These are phyloP conservation scores for Lamellibrachia columna DNA, from an alignment of 2,888 invertebrate genomes.

Conservation along the genomic window DNA sequence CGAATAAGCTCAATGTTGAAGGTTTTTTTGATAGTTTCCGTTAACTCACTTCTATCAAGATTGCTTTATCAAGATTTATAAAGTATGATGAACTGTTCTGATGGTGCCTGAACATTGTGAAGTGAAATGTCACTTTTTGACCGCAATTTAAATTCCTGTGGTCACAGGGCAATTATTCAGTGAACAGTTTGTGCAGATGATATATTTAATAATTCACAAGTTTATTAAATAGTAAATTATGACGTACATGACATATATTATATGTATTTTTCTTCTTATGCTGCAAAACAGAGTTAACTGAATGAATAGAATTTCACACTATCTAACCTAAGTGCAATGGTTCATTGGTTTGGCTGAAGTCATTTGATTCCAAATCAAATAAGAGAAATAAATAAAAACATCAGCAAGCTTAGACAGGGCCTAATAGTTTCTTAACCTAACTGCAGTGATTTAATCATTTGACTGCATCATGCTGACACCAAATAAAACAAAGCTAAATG, in stretches of 20 bases:
- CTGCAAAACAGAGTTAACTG: neutral
- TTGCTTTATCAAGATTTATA: neutral
- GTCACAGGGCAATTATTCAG: neutral
- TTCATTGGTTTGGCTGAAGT: neutral
- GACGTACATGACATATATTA: neutral
- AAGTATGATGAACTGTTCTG: neutral
- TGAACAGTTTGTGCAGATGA: neutral
- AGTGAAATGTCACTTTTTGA: neutral
- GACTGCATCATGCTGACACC: too few relatives aligned
- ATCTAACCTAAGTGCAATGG: neutral
- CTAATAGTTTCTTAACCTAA: neutral
- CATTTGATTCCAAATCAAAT: neutral
- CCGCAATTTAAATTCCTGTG: neutral
- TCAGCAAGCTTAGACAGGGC: neutral
- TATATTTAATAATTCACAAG: neutral
- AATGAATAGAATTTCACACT: neutral
- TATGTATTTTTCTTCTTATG: neutral
- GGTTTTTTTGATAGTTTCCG: neutral
- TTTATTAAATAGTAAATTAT: neutral
- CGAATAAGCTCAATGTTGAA: neutral
- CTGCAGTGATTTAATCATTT: neutral
- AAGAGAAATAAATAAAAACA: neutral
- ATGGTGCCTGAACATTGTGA: neutral
- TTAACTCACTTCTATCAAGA: neutral
- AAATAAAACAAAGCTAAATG: neutral